A percentile compares a stretch with the other conserved stretches of the same genome.
phyloP scores from a whole-genome alignment of 2,888 invertebrate genomes.

The Metallyticus violacea region DNA sequence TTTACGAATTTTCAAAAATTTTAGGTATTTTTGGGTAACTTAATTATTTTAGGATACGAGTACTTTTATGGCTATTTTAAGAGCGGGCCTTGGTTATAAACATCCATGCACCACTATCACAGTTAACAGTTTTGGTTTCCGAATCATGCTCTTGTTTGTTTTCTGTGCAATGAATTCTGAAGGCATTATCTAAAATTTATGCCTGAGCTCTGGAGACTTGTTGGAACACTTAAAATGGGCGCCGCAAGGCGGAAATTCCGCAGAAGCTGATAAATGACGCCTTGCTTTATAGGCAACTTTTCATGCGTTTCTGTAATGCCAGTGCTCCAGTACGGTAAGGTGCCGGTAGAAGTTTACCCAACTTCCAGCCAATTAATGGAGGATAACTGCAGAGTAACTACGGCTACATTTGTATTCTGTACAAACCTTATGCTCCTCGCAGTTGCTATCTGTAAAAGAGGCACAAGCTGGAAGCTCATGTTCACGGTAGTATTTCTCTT shows the following conservation, averaged over 20 bases:
- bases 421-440: neutral
- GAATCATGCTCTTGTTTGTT: too few species aligned
- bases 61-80: too few species aligned
- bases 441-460: neutral
- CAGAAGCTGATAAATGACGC: neutral
- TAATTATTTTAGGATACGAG: too few species aligned
- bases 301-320: neutral
- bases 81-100: too few species aligned
- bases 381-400: too few species aligned
- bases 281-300: neutral
- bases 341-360: too few species aligned
- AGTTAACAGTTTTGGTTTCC: too few species aligned
- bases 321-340: neutral
- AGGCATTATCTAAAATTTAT: neutral
- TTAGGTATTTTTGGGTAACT: too few species aligned
- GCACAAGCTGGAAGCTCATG: too few species aligned
- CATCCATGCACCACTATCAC: too few species aligned
- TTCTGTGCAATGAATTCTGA: neutral
- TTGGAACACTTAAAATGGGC: neutral
- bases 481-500: too few species aligned
- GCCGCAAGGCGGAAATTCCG: neutral
- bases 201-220: neutral
- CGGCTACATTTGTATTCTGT: neutral
- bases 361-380: neutral
- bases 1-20: too few species aligned